phyloP scores from a whole-genome alignment of 1,140 invertebrate species.

The Spodoptera litura region DNA sequence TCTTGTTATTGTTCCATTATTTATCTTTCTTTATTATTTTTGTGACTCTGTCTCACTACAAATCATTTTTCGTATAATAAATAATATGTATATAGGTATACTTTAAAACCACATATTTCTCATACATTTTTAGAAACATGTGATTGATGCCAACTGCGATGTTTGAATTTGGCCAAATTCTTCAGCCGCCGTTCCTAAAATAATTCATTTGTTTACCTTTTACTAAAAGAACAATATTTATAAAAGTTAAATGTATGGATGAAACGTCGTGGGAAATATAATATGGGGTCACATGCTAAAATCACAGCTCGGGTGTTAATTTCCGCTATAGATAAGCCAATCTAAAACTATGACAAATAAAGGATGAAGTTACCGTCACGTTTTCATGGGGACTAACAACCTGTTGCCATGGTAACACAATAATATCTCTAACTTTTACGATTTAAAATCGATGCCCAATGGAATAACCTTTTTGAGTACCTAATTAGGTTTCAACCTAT shows the following conservation, averaged over 20 bases:
- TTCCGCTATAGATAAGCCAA: slow-evolving; percentile 34
- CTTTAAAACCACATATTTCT: not conserved
- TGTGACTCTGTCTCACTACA: too few species aligned
- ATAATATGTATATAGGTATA: not conserved
- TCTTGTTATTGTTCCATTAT: too few species aligned
- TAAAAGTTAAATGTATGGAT: not conserved
- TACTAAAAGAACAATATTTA: not conserved
- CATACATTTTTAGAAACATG: slow-evolving; percentile 13
- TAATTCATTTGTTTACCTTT: not conserved
- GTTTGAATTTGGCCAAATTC: slow-evolving; percentile 7
- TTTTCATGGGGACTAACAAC: not conserved
- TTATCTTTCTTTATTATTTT: too few species aligned
- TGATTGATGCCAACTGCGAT: slow-evolving; percentile 18
- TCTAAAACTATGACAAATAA: slow-evolving; percentile 38
- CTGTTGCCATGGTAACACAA: slow-evolving; percentile 4
- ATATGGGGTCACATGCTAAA: slow-evolving; percentile 33
- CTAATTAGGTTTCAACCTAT: too few species aligned
- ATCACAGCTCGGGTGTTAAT: slow-evolving; percentile 29
- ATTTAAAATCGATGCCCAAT: not conserved
- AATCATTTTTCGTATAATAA: too few species aligned
- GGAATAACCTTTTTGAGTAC: not conserved
- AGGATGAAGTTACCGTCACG: slow-evolving; percentile 16
- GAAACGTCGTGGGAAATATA: slow-evolving; percentile 16
- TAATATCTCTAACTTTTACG: not conserved
- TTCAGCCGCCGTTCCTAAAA: not conserved